phyloP scores from a whole-genome alignment of 2,797 vertebrate genomes.

The Gallinago solitaria region DNA sequence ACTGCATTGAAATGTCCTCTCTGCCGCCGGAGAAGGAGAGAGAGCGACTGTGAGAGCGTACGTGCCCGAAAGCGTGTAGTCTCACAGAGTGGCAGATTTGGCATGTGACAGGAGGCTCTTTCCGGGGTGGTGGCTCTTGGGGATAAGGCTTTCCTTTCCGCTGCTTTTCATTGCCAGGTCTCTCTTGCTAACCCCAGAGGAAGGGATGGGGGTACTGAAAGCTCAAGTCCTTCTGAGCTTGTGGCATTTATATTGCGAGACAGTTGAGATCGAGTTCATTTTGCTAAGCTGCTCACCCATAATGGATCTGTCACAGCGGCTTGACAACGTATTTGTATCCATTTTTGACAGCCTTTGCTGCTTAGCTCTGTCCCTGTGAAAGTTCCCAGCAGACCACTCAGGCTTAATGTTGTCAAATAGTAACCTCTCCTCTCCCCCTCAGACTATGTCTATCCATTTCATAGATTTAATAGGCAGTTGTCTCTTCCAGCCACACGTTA shows the following conservation, averaged over 20 bases:
- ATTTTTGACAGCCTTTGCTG: constrained; percentile 2
- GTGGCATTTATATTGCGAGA: constrained; percentile 18
- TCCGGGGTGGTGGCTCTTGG: neutral
- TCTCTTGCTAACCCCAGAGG: neutral
- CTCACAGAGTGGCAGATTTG: neutral
- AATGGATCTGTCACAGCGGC: neutral
- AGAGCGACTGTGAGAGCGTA: neutral
- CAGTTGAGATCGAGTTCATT: constrained; percentile 5
- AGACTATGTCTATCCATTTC: neutral
- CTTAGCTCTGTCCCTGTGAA: neutral
- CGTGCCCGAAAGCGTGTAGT: neutral
- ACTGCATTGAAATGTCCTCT: neutral
- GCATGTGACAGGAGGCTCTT: neutral
- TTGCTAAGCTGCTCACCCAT: constrained; percentile 44
- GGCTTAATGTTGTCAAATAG: neutral
- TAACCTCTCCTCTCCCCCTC: neutral
- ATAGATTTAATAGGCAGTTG: neutral
- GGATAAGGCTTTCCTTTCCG: neutral
- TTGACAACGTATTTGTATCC: constrained; percentile 33
- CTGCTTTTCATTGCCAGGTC: neutral
- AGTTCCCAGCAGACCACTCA: neutral
- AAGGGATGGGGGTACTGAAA: neutral
- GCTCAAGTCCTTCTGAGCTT: neutral
- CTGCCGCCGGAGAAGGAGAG: neutral
- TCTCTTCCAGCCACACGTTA: neutral